Percentiles rank a stretch among this genome's conserved stretches.
Evolutionary conservation across 2,888 invertebrate species (phyloP).

Genomic region (Eilema sororculum): DNA sequence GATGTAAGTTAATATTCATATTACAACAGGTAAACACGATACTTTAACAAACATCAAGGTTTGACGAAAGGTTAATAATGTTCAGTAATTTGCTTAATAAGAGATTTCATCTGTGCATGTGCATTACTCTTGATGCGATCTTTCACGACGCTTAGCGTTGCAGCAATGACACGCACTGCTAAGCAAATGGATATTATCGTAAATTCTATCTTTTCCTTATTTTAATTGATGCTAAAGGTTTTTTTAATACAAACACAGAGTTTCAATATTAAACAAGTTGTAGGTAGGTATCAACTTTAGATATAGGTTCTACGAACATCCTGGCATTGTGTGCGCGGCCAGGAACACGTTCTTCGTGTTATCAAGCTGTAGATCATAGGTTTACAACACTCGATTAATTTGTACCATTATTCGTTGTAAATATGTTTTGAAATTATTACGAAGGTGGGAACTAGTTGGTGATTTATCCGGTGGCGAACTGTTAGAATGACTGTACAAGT

Average conservation of each 20-base stretch:
- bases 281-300: not conserved
- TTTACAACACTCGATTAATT: not conserved
- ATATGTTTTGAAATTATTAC: not conserved
- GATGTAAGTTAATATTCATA: no score
- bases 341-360: not conserved
- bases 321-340: not conserved
- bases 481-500: no score
- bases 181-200: slow-evolving; percentile 42
- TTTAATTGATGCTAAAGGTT: slow-evolving; percentile 38
- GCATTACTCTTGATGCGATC: slow-evolving; percentile 39
- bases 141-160: slow-evolving; percentile 37
- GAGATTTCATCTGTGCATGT: slow-evolving; percentile 34
- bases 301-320: not conserved
- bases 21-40: not conserved
- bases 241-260: slow-evolving; percentile 22
- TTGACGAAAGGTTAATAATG: slow-evolving; percentile 1
- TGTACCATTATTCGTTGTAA: not conserved
- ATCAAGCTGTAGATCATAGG: not conserved
- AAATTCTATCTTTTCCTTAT: slow-evolving; percentile 49
- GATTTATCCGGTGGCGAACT: not conserved
- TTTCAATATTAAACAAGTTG: slow-evolving; percentile 12
- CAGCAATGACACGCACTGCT: slow-evolving; percentile 35
- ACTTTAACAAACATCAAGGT: not conserved
- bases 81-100: slow-evolving; percentile 26
- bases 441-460: not conserved